Evolutionary conservation across 2,888 invertebrate genomes (phyloP), one percentile per base, ranked within the genome.

Genomic region (Ashinkailepas kermadecensis): DNA sequence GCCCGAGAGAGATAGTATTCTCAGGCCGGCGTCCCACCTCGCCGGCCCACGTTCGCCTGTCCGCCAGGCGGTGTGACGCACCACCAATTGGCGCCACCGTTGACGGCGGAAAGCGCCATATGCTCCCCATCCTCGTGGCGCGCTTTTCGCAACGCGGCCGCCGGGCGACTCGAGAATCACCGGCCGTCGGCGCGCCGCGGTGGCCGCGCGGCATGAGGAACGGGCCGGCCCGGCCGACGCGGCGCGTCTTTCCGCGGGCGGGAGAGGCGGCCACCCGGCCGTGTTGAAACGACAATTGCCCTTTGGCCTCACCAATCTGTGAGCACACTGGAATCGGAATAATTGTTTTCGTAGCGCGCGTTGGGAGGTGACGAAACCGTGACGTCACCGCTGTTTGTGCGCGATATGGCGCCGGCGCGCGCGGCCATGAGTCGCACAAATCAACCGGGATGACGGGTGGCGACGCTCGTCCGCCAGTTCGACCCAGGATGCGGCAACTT

Each of bases 231-330:
- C 39, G n/a, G 70, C 25, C 1, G 54, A 54, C 54, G 18, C 54
- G 21, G 18, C 15, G 74, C 23, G 74, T 23, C 39, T 1, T 70
- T 6, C 39, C 70, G 11, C 70, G 13, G 15, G 39, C 70, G 12
- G 13, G 12, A 70, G 25, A 23, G 25, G 15, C 74, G 54, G 23
- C 3, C 74, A 21, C 70, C 74, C 15, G 39, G 56, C 56, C 74
- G 74, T 74, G 74, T 54, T 56, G 74, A 74, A 74, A 74, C 54
- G 74, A 54, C 74, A 21, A 74, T 74, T 74, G 74, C 54, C 74
- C 74, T 18, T 21, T 74, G 74, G 21, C 56, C 74, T 74, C 21
- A 11, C 74, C 54, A 74, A 54, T 74, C 54, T 11, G 54, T 18
- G 54, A 74, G 74, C 54, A 74, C 74, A 74, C 56, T 10, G 74